A percentile compares a stretch with the other conserved stretches of the same genome.
These are phyloP conservation scores for Geotrypetes seraphini DNA, from an alignment of 2,797 vertebrate genomes.

Conservation along the genomic window DNA sequence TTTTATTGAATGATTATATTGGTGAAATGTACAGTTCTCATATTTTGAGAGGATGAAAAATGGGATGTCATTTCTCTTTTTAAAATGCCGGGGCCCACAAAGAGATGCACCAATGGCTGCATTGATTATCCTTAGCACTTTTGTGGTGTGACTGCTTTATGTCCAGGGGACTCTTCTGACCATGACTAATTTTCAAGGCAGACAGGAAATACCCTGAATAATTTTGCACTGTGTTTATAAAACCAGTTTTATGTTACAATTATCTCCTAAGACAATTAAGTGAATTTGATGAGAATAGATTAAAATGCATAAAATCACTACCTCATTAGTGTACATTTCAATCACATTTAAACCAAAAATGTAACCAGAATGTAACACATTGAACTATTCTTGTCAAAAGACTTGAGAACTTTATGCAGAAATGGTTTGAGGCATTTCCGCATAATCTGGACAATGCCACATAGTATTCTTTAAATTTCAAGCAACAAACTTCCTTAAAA, in stretches of 20 bases:
- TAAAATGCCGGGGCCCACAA: conserved; percentile 1
- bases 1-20: conserved; percentile 11
- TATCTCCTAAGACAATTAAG: not conserved
- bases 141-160: conserved; percentile 19
- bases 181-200: conserved; percentile 7
- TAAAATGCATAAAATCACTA: too few relatives aligned
- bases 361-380: too few relatives aligned
- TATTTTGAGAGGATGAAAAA: conserved; percentile 15
- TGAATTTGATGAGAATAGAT: not conserved
- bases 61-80: conserved; percentile 8
- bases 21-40: conserved; percentile 4
- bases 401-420: too few relatives aligned
- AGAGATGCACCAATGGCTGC: conserved; percentile 22
- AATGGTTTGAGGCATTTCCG: too few relatives aligned
- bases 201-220: conserved; percentile 3
- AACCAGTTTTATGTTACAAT: not conserved
- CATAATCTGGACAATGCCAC: too few relatives aligned
- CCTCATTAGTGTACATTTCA: too few relatives aligned
- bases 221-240: not conserved
- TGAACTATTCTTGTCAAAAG: too few relatives aligned
- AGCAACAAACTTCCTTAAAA: too few relatives aligned
- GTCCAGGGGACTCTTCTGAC: conserved; percentile 16
- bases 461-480: too few relatives aligned
- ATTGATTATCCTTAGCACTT: conserved; percentile 10
- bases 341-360: too few relatives aligned